Evolutionary conservation across 2,888 invertebrate species (phyloP), one percentile per base, ranked within the genome.

Genomic region (Chelonus formosanus): DNA sequence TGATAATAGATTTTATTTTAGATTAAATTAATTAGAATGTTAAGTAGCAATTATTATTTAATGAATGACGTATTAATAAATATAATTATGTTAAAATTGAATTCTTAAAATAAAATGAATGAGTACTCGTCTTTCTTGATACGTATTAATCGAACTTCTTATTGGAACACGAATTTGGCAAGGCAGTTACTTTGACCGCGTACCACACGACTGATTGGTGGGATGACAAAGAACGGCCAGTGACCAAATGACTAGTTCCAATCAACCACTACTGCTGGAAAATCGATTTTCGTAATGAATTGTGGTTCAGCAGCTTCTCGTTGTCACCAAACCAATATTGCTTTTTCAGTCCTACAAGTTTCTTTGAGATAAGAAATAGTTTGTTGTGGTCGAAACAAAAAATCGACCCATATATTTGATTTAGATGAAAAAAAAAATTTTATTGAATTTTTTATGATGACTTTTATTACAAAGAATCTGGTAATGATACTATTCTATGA

Each of bases 241-340:
- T 65, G 69, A 70, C 65, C 69, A 68, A 71, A 71, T 74, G 78
- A 77, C 74, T 76, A 74, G 70, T 74, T 76, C 75, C 80, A 80
- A 80, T 80, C 80, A 77, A 71, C 74, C 73, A 71, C 74, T 75
- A 78, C 76, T 77, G 76, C 76, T 55, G 64, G 64, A 73, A 75
- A 76, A 80, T 78, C 78, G 80, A 80, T 80, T 80, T 78, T 76
- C 77, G 78, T 80, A 80, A 80, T 80, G 80, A 80, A 80, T 80
- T 79, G 80, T 80, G 78, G 77, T 76, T 73, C 70, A 71, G 74
- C 72, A 76, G 75, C 75, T 60, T 67, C 66, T 55, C 67, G 65
- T 72, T 72, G 70, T 69, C 70, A 50, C 68, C 72, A 73, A 72
- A 74, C 77, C 79, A 79, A 80, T 80, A 80, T 80, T 80, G 78